A percentile compares a stretch with the other conserved stretches of the same genome.
phyloP scores from a whole-genome alignment of 2,888 invertebrate species.

The Laspeyria flexula region DNA sequence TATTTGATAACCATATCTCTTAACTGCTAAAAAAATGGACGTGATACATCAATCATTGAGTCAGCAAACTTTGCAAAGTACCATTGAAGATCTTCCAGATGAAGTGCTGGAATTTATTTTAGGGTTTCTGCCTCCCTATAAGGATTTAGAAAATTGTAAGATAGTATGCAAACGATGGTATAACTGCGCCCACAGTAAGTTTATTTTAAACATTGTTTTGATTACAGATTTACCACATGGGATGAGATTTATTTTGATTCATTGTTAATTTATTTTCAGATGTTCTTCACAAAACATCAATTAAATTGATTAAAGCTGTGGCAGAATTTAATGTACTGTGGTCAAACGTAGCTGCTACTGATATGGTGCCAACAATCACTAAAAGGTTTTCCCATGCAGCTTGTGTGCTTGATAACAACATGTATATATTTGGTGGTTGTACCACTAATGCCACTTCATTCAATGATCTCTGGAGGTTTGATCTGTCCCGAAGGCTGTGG shows the following conservation, averaged over 20 bases:
- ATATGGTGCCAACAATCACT: constrained; percentile 91
- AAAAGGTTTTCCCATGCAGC: constrained; percentile 97
- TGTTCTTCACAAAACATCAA: constrained; percentile 90
- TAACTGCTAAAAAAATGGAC: constrained; percentile 64
- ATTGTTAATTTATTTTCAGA: constrained; percentile 82
- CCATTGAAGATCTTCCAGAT: constrained; percentile 92
- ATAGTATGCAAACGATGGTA: constrained; percentile 95
- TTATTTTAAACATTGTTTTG: not conserved
- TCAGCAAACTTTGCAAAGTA: constrained; percentile 65
- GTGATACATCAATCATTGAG: constrained; percentile 63
- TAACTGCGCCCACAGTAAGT: constrained; percentile 93
- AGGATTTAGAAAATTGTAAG: constrained; percentile 94
- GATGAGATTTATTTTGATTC: not conserved
- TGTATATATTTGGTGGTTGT: constrained; percentile 99
- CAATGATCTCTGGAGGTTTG: constrained; percentile 98
- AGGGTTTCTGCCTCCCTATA: constrained; percentile 95
- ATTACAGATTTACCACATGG: too few species aligned
- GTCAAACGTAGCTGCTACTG: constrained; percentile 87
- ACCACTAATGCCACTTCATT: constrained; percentile 97
- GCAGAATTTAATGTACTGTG: constrained; percentile 91
- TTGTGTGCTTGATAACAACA: constrained; percentile 92
- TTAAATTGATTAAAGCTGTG: constrained; percentile 92
- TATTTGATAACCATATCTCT: constrained; percentile 9
- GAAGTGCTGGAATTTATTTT: constrained; percentile 97
- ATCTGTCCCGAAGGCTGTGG: constrained; percentile 95